phyloP scores from a whole-genome alignment of 1,140 invertebrate genomes.

The Danaus melanippus region DNA sequence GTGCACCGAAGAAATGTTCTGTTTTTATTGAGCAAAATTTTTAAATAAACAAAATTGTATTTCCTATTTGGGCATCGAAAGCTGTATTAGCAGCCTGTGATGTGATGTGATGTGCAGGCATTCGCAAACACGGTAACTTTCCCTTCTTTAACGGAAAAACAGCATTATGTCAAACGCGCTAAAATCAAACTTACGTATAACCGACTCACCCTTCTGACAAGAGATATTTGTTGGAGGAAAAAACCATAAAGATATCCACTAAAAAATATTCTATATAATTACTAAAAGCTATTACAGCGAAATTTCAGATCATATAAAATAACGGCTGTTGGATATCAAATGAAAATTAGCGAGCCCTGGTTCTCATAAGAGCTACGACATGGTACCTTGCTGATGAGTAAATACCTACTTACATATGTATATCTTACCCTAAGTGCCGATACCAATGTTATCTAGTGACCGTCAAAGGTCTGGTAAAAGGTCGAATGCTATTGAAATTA shows the following conservation, averaged over 20 bases:
- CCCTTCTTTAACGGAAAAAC: slow-evolving; percentile 59
- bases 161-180: slow-evolving; percentile 42
- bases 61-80: slow-evolving; percentile 61
- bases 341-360: too few relatives aligned
- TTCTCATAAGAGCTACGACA: too few relatives aligned
- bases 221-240: too few relatives aligned
- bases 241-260: too few relatives aligned
- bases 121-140: slow-evolving; percentile 51
- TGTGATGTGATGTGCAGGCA: slow-evolving; percentile 53
- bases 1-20: too few relatives aligned
- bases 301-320: too few relatives aligned
- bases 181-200: slow-evolving; percentile 39
- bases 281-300: too few relatives aligned
- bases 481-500: slow-evolving; percentile 43
- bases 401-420: too few relatives aligned
- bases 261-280: too few relatives aligned
- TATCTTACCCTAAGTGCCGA: slow-evolving; percentile 10
- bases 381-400: too few relatives aligned
- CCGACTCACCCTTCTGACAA: too few relatives aligned
- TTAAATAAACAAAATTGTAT: slow-evolving; percentile 27
- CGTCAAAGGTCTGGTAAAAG: slow-evolving; percentile 44
- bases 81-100: slow-evolving; percentile 56
- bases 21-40: background rate
- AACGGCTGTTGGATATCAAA: too few relatives aligned
- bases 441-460: slow-evolving; percentile 29